Conservation (phyloP, 2,888 invertebrate genomes). For the Eupelmus urozonus region DNA sequence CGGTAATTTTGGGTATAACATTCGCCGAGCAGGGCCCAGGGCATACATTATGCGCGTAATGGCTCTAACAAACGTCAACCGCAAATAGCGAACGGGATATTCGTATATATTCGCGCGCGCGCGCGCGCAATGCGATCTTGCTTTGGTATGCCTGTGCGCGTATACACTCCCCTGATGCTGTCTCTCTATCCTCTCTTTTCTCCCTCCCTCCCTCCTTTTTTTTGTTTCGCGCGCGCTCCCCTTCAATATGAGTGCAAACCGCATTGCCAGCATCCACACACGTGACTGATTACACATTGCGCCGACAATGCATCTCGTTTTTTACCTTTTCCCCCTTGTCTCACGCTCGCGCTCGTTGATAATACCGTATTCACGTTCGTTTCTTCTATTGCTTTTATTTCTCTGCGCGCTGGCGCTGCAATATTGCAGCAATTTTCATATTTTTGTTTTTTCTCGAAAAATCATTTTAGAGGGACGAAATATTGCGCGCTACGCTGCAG, state of each 20-base stretch:
- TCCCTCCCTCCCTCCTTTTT: background rate
- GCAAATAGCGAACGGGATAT: slow-evolving; percentile 55
- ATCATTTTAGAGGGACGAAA: too few relatives aligned
- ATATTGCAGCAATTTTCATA: background rate
- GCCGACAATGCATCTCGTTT: slow-evolving; percentile 27
- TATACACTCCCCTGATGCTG: background rate
- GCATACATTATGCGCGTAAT: slow-evolving; percentile 52
- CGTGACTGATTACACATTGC: slow-evolving; percentile 46
- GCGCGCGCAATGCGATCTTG: slow-evolving; percentile 20
- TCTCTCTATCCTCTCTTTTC: background rate
- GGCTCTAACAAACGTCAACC: slow-evolving; percentile 59
- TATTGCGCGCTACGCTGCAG: too few relatives aligned
- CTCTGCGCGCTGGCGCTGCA: background rate
- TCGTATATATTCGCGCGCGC: background rate
- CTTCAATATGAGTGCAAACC: slow-evolving; percentile 37
- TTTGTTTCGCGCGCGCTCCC: background rate
- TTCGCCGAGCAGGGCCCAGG: slow-evolving; percentile 27
- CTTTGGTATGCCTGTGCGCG: background rate
- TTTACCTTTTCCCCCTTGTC: background rate
- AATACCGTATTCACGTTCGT: slow-evolving; percentile 7
- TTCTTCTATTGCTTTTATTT: slow-evolving; percentile 19
- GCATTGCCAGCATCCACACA: slow-evolving; percentile 32
- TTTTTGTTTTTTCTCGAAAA: too few relatives aligned
- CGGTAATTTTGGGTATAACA: slow-evolving; percentile 50
- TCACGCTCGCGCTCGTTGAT: background rate